Base-by-base conservation (phyloP, 2,113 vertebrate species). In the Thinocorus orbignyianus region DNA sequence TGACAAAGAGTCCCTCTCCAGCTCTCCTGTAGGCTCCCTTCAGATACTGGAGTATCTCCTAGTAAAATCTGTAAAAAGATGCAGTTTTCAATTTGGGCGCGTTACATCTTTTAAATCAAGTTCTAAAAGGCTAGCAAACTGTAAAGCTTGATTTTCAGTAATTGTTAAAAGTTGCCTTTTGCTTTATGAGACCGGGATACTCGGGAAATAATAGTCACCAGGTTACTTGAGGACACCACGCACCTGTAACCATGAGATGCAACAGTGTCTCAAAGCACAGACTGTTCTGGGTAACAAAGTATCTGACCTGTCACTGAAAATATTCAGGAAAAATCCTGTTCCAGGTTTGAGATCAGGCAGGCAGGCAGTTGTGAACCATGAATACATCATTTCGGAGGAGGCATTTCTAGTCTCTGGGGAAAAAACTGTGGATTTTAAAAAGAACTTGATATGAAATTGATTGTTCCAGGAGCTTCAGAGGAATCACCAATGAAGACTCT, bases 401-500 rank as follows among this genome's bases (percentile, higher is more conserved):
- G 33, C 61, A 37, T 72, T 66, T 60, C 30, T 57, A 65, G n/a
- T 25, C 26, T 66, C 25, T 71, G 15, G 46, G 17, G 66, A 48
- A 55, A 77, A 94, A 14, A 1, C n/a, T 20, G 10, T 15, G 58
- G 25, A 6, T 49, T 73, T 83, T 61, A 17, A 25, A 57, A 65
- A 58, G 54, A 78, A 26, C 30, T 60, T 90, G 65, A 72, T 39
- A 25, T 1, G 9, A 72, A 81, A 71, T 35, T 58, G 57, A 0
- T 62, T 41, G 1, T 48, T 87, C 18, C 97, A 99, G 99, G 95
- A 46, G 97, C 70, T 99, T 99, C 81, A 87, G 83, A 17, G 99
- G 99, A 31, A 95, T 98, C 90, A 98, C 98, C 54, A 99, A 99
- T 6, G 99, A 99, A 76, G 96, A 98, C 35, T 98, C 98, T 6